Evolutionary conservation across 2,113 vertebrate genomes (phyloP).

Genomic region (Cichladusa arquata): DNA sequence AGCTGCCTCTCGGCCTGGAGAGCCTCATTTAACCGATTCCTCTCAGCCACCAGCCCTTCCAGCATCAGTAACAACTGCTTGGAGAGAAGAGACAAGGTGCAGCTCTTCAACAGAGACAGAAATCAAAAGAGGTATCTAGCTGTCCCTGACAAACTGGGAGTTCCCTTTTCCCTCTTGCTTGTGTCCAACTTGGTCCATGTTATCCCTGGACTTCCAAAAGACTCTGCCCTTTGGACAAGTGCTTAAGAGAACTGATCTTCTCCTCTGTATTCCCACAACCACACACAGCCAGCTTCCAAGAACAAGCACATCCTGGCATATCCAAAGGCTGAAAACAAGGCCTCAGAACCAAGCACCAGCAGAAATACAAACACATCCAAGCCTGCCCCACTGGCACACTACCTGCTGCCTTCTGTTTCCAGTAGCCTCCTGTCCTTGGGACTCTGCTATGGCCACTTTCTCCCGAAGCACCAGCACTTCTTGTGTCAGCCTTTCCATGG

Average conservation of each 20-base stretch:
- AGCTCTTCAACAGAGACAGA: background rate
- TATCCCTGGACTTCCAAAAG: background rate
- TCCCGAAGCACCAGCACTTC: conserved; percentile 85
- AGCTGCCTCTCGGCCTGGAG: conserved; percentile 87
- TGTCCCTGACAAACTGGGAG: background rate
- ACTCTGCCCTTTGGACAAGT: background rate
- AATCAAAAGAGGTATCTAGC: background rate
- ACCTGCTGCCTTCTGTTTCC: conserved; percentile 79
- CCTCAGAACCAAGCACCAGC: background rate
- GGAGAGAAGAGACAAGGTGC: background rate
- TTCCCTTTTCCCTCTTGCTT: background rate
- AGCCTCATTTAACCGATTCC: conserved; percentile 85
- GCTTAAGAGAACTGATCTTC: background rate
- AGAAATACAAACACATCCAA: background rate
- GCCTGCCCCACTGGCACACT: background rate
- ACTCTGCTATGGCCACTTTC: conserved; percentile 69
- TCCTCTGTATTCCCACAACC: background rate
- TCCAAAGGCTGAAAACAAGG: background rate
- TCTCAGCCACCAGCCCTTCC: conserved; percentile 86
- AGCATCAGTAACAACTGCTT: conserved; percentile 77
- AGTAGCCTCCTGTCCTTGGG: conserved; percentile 59
- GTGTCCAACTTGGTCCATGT: background rate
- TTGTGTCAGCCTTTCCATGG: conserved; percentile 82
- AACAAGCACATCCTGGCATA: background rate
- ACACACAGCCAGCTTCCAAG: background rate